Percentiles rank a stretch among this genome's conserved stretches.
phyloP scores from a whole-genome alignment of 2,113 vertebrate species.

The Monopterus albus region DNA sequence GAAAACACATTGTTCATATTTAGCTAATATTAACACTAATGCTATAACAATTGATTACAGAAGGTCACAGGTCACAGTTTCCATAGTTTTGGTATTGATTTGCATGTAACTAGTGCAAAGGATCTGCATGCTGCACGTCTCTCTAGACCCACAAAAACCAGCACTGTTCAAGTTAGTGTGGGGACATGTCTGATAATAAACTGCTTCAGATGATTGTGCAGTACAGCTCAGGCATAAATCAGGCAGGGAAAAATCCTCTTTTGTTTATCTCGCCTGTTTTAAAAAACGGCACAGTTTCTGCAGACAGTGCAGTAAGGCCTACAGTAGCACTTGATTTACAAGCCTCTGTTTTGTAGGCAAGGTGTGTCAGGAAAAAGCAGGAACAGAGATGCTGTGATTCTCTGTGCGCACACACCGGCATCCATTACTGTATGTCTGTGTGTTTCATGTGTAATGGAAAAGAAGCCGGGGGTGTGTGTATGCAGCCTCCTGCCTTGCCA shows the following conservation, averaged over 20 bases:
- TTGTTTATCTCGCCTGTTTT: conserved; percentile 1
- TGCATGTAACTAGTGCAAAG: not conserved
- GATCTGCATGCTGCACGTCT: not conserved
- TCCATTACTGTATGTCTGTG: conserved; percentile 17
- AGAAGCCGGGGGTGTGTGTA: conserved; percentile 14
- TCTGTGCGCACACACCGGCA: conserved; percentile 6
- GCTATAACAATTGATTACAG: not conserved
- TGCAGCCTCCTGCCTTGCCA: conserved; percentile 36
- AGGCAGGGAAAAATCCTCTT: not conserved
- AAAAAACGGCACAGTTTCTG: not conserved
- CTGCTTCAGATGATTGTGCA: not conserved
- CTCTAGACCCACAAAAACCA: not conserved
- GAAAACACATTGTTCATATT: not conserved
- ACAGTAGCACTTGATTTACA: conserved; percentile 3
- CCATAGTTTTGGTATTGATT: not conserved
- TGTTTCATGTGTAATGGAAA: conserved; percentile 52
- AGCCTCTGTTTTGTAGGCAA: conserved; percentile 14
- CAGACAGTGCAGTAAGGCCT: conserved; percentile 4
- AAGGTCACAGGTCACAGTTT: not conserved
- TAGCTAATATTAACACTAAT: not conserved
- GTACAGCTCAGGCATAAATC: not conserved
- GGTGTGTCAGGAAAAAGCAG: conserved; percentile 18
- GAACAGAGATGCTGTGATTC: not conserved
- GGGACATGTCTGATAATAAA: not conserved
- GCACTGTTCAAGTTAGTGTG: not conserved